A percentile compares a stretch with the other conserved stretches of the same genome.
Conservation (phyloP, 2,113 vertebrate genomes). For the Triplophysa dalaica region DNA sequence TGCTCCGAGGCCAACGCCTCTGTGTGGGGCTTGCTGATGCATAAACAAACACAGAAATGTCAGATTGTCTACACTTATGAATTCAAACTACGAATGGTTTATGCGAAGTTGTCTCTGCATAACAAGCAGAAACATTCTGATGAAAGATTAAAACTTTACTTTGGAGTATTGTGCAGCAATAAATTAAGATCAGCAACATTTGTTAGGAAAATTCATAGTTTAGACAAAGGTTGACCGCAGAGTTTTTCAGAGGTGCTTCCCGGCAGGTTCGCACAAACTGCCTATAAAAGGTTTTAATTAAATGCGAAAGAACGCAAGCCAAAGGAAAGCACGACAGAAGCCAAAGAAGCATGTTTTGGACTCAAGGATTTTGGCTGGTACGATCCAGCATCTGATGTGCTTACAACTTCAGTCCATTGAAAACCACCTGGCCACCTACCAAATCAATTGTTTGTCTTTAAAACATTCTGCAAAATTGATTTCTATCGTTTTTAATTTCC, state of each 20-base stretch:
- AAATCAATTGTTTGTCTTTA: conserved; percentile 6
- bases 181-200: too few relatives aligned
- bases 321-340: conserved; percentile 17
- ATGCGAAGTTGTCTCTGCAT: too few relatives aligned
- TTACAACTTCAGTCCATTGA: conserved; percentile 7
- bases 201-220: too few relatives aligned
- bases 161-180: too few relatives aligned
- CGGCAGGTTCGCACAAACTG: background rate
- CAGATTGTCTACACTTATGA: too few relatives aligned
- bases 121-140: too few relatives aligned
- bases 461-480: conserved; percentile 5
- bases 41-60: too few relatives aligned
- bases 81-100: too few relatives aligned
- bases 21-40: too few relatives aligned
- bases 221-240: background rate
- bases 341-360: conserved; percentile 18
- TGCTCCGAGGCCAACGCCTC: too few relatives aligned
- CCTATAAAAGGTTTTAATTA: conserved; percentile 25
- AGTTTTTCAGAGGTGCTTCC: conserved; percentile 13
- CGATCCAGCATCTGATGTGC: conserved; percentile 1
- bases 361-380: conserved; percentile 17
- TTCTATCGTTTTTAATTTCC: background rate
- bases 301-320: conserved; percentile 14
- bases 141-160: too few relatives aligned
- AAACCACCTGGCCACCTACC: background rate